Evolutionary conservation across 2,888 invertebrate genomes (phyloP).

Genomic region (Beris chalybata): DNA sequence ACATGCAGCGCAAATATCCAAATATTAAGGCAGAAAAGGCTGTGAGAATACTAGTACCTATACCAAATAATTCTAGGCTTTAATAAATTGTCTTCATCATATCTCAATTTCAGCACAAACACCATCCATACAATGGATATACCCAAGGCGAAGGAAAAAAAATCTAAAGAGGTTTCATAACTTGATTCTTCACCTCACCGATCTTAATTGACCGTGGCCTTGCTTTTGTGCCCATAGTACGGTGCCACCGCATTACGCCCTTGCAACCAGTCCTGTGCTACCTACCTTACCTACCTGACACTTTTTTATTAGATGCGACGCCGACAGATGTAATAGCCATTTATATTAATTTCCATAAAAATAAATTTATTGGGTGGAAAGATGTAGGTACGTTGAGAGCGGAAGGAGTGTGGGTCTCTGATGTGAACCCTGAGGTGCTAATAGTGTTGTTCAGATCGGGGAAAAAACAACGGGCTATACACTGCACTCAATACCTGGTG

Average conservation of each 20-base stretch:
- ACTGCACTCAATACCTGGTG: too few relatives aligned
- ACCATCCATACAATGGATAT: background rate
- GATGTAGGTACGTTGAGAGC: conserved; percentile 9
- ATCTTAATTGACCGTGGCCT: conserved; percentile 4
- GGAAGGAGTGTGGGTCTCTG: too few relatives aligned
- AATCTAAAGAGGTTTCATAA: background rate
- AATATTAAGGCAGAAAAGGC: too few relatives aligned
- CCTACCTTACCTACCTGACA: conserved; percentile 23
- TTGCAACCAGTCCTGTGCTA: background rate
- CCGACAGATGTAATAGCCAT: conserved; percentile 23
- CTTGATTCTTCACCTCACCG: background rate
- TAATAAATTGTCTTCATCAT: too few relatives aligned
- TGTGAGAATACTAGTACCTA: too few relatives aligned
- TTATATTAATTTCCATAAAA: conserved; percentile 23
- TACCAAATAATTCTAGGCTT: too few relatives aligned
- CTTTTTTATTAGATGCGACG: conserved; percentile 27
- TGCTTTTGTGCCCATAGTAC: background rate
- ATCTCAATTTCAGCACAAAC: background rate
- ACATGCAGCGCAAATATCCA: too few relatives aligned
- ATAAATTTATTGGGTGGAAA: conserved; percentile 24
- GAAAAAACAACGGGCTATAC: background rate
- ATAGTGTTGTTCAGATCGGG: conserved; percentile 1
- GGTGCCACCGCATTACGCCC: conserved; percentile 31
- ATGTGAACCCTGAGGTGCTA: conserved; percentile 2
- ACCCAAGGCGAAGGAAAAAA: background rate